Evolutionary conservation across 2,888 invertebrate species (phyloP).

Genomic region (Cremastobaeus sp.): DNA sequence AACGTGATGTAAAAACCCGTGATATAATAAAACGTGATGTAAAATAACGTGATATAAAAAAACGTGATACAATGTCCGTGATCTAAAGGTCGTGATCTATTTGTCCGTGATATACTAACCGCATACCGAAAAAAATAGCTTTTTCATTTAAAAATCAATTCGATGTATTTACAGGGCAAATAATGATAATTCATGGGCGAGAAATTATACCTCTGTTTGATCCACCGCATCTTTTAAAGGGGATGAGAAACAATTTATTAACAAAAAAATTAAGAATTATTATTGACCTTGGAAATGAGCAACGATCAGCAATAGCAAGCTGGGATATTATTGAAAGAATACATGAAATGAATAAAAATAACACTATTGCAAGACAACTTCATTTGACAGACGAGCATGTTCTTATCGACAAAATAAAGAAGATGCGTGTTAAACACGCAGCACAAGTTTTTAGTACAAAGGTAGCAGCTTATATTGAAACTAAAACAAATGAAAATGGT

Average conservation of each 20-base stretch:
- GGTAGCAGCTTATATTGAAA: constrained; percentile 4
- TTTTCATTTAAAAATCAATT: background rate
- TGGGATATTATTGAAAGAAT: constrained; percentile 9
- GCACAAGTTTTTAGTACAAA: constrained; percentile 17
- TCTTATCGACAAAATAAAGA: constrained; percentile 6
- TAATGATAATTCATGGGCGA: background rate
- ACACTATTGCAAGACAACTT: background rate
- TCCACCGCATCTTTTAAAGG: constrained; percentile 15
- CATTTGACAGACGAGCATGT: constrained; percentile 11
- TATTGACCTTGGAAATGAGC: too few species aligned
- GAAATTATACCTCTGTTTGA: constrained; percentile 13
- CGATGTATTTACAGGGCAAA: background rate
- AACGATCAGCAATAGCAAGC: background rate
- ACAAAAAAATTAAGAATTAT: background rate
- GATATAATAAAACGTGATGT: too few species aligned
- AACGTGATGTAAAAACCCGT: too few species aligned
- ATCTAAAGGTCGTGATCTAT: too few species aligned
- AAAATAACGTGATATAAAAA: too few species aligned
- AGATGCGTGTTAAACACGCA: constrained; percentile 22
- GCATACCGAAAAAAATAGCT: too few species aligned
- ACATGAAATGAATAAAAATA: constrained; percentile 5
- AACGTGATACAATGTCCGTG: too few species aligned
- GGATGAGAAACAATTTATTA: constrained; percentile 12
- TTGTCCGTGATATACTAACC: too few species aligned
- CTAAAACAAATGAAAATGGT: background rate